phyloP scores from a whole-genome alignment of 2,888 invertebrate genomes.

The Hipparchia sbordonii region DNA sequence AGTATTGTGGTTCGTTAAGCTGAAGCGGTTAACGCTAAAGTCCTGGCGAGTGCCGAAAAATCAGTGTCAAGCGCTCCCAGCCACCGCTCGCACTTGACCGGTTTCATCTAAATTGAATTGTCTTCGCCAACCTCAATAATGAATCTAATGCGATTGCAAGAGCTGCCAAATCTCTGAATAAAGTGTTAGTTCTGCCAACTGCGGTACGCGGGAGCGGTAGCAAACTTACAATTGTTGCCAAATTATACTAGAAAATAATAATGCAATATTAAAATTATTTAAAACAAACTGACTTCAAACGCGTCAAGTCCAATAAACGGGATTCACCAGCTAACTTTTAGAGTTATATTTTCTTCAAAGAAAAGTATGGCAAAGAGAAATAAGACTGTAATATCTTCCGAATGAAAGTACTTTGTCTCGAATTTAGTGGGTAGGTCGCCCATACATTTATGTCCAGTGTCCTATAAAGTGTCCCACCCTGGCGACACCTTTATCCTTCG shows the following conservation, averaged over 20 bases:
- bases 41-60: slow-evolving; percentile 18
- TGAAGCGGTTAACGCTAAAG: slow-evolving; percentile 11
- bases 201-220: slow-evolving; percentile 12
- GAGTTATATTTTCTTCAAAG: no score
- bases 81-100: slow-evolving; percentile 21
- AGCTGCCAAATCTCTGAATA: slow-evolving; percentile 25
- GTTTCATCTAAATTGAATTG: slow-evolving; percentile 22
- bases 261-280: no score
- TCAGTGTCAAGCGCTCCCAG: slow-evolving; percentile 16
- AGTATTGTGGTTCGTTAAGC: slow-evolving; percentile 23
- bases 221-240: slow-evolving; percentile 3
- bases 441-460: no score
- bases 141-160: slow-evolving; percentile 27
- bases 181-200: slow-evolving; percentile 27
- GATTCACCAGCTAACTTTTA: no score
- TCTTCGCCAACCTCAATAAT: slow-evolving; percentile 25
- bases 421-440: no score
- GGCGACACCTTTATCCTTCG: no score
- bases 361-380: no score
- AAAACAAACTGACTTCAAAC: no score
- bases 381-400: no score
- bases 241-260: neutral
- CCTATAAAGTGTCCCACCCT: no score
- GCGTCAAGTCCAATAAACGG: no score
- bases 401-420: no score